Evolutionary conservation across 2,113 vertebrate genomes (phyloP).

Genomic region (Chamaea fasciata): DNA sequence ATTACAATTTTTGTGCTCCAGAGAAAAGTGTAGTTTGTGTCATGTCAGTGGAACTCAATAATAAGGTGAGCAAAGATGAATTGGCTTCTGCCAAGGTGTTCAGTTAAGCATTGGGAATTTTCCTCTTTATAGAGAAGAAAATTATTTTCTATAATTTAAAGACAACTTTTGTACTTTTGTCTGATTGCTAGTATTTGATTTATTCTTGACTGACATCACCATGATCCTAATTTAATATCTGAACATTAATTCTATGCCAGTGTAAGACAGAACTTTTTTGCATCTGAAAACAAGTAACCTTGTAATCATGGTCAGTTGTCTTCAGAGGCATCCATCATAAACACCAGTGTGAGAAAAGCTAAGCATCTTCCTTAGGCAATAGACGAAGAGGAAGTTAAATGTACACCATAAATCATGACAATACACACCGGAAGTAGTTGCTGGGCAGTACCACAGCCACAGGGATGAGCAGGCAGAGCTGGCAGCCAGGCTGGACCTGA

Average conservation of each 20-base stretch:
- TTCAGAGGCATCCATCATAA: background rate
- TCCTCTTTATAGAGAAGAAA: background rate
- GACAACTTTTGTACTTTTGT: background rate
- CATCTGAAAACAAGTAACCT: background rate
- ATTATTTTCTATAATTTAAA: background rate
- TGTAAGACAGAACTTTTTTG: background rate
- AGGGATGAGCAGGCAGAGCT: background rate
- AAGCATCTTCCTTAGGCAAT: background rate
- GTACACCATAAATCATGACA: background rate
- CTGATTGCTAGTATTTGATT: background rate
- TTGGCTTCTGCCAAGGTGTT: background rate
- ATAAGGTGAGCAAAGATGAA: background rate
- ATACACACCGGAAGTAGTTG: background rate
- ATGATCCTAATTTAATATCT: background rate
- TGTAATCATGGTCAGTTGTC: background rate
- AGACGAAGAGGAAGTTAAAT: background rate
- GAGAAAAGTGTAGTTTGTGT: background rate
- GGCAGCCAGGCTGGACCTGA: background rate
- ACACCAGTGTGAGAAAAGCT: background rate
- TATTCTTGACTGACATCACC: background rate
- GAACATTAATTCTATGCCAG: background rate
- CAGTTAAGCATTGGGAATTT: background rate
- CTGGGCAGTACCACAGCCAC: background rate
- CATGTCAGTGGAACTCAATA: background rate
- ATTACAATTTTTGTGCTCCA: background rate